A percentile compares a stretch with the other conserved stretches of the same genome.
These are phyloP conservation scores for Emydoidea blandingii DNA, from an alignment of 2,797 vertebrate genomes.

Conservation along the genomic window DNA sequence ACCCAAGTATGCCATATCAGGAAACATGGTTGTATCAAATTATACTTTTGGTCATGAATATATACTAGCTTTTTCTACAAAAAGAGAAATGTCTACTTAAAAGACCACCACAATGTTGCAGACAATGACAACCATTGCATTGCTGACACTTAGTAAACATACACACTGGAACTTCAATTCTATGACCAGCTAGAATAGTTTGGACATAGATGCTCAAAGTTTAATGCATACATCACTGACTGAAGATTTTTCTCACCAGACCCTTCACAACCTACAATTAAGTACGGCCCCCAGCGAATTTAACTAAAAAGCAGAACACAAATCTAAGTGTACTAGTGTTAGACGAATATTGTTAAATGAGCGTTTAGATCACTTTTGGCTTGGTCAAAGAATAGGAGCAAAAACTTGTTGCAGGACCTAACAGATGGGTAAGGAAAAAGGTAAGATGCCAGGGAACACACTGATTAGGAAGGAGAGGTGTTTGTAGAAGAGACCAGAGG, in stretches of 20 bases:
- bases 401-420: neutral
- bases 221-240: neutral
- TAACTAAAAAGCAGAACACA: neutral
- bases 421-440: neutral
- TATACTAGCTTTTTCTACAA: neutral
- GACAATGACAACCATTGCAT: neutral
- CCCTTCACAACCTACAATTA: constrained; percentile 11
- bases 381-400: neutral
- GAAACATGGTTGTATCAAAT: neutral
- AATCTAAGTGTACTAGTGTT: neutral
- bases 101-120: neutral
- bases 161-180: neutral
- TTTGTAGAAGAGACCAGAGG: constrained; percentile 32
- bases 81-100: neutral
- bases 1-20: neutral
- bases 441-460: neutral
- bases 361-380: neutral
- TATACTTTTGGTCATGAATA: neutral
- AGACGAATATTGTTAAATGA: neutral
- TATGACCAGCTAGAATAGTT: neutral
- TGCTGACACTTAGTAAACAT: neutral
- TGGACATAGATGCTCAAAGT: neutral
- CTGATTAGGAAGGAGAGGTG: constrained; percentile 23
- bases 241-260: neutral
- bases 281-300: neutral